A percentile compares a stretch with the other conserved stretches of the same genome.
Conservation (phyloP, 2,888 invertebrate genomes). For the Diplazon laetatorius region DNA sequence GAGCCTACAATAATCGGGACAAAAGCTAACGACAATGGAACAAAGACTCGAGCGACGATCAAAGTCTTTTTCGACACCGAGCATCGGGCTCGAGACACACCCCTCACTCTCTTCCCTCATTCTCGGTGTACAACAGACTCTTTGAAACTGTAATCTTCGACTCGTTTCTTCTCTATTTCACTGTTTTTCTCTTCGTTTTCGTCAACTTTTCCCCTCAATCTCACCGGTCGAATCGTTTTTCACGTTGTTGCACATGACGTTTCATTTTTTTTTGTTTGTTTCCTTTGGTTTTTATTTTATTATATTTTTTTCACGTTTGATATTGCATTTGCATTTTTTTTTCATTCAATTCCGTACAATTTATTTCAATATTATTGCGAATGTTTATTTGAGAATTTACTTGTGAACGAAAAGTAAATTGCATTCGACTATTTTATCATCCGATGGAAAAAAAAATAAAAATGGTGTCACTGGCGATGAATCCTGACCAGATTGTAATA, state of each 20-base stretch:
- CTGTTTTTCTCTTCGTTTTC: slow-evolving; percentile 36
- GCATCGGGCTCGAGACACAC: slow-evolving; percentile 27
- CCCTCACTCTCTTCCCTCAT: slow-evolving; percentile 3
- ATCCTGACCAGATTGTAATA: too few species aligned
- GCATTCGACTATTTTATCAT: too few species aligned
- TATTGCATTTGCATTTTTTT: not conserved
- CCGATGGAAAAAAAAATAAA: too few species aligned
- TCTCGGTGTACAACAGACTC: slow-evolving; percentile 45
- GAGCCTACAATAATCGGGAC: slow-evolving; percentile 63
- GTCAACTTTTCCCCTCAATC: too few species aligned
- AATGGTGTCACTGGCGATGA: too few species aligned
- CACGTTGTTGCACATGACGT: not conserved
- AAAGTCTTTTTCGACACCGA: slow-evolving; percentile 33
- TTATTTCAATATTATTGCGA: not conserved
- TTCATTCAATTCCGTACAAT: not conserved
- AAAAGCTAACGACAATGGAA: slow-evolving; percentile 64
- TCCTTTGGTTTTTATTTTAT: slow-evolving; percentile 15
- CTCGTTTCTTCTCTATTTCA: slow-evolving; percentile 46
- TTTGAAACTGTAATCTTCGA: slow-evolving; percentile 70
- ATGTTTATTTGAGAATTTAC: not conserved
- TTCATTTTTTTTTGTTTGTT: slow-evolving; percentile 1
- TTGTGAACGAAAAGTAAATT: too few species aligned
- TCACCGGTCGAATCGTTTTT: not conserved
- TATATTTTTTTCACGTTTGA: too few species aligned
- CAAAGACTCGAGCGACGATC: slow-evolving; percentile 60